phyloP scores from a whole-genome alignment of 2,113 vertebrate genomes.

The Sinocyclocheilus anophthalmus region DNA sequence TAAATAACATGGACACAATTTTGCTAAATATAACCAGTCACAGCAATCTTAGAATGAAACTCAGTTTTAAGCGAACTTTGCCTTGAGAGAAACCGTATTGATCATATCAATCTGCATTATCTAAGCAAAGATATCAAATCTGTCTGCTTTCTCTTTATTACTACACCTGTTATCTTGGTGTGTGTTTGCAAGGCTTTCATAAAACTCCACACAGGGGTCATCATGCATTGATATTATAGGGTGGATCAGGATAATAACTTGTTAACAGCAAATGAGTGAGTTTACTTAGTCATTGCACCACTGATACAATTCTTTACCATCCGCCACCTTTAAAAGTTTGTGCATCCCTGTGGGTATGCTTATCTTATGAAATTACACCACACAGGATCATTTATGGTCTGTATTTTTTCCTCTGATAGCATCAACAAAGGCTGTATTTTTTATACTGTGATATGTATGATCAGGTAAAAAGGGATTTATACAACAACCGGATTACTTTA shows the following conservation, averaged over 20 bases:
- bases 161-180: not conserved
- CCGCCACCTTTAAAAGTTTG: not conserved
- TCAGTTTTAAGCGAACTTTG: not conserved
- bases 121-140: slow-evolving; percentile 1
- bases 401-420: not conserved
- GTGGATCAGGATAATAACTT: no score
- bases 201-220: not conserved
- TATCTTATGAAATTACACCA: not conserved
- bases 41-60: not conserved
- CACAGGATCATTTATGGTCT: not conserved
- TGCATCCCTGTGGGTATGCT: not conserved
- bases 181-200: not conserved
- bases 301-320: not conserved
- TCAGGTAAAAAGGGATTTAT: not conserved
- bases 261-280: not conserved
- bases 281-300: not conserved
- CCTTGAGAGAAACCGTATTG: no score
- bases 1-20: not conserved
- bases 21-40: not conserved
- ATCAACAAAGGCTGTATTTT: not conserved
- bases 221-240: not conserved
- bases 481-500: not conserved
- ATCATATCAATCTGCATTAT: not conserved
- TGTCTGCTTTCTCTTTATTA: not conserved
- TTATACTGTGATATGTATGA: no score